These are phyloP conservation scores for Ctenopoma multispine DNA, from an alignment of 2,797 vertebrate species.

Conservation along the genomic window DNA sequence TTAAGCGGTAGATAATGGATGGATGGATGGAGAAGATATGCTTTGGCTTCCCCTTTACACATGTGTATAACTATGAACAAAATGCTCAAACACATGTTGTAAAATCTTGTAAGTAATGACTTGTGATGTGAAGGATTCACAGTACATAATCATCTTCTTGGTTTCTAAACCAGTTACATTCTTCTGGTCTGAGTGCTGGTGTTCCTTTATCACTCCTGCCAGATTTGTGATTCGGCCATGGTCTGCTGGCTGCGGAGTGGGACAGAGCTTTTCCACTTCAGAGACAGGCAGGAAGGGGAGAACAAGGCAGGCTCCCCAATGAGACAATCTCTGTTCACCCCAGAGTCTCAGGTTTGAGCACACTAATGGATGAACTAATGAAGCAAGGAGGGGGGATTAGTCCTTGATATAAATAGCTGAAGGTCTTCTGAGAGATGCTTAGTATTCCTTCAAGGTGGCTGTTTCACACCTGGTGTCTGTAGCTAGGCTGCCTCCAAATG, in stretches of 20 bases:
- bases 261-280: constrained; percentile 23
- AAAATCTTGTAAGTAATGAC: constrained; percentile 38
- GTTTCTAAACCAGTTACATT: constrained; percentile 38
- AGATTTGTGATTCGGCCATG: constrained; percentile 46
- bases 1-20: too few relatives aligned
- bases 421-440: constrained; percentile 48
- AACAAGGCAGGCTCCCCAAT: constrained; percentile 43
- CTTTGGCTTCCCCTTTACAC: neutral
- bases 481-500: constrained; percentile 37
- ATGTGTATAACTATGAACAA: neutral
- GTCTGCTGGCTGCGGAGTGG: constrained; percentile 40
- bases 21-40: constrained; percentile 14
- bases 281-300: constrained; percentile 45
- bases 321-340: constrained; percentile 57
- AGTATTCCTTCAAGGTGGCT: constrained; percentile 52
- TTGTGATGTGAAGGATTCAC: constrained; percentile 44
- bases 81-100: constrained; percentile 15
- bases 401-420: constrained; percentile 59
- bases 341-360: constrained; percentile 54
- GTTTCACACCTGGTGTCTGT: constrained; percentile 55
- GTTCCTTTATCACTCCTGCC: constrained; percentile 66
- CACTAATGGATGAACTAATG: constrained; percentile 65
- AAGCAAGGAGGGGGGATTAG: constrained; percentile 44
- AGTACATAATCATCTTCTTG: constrained; percentile 38
- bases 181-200: constrained; percentile 31